These are phyloP conservation scores for Hormaphis cornu DNA, from an alignment of 1,140 invertebrate genomes.

Conservation along the genomic window DNA sequence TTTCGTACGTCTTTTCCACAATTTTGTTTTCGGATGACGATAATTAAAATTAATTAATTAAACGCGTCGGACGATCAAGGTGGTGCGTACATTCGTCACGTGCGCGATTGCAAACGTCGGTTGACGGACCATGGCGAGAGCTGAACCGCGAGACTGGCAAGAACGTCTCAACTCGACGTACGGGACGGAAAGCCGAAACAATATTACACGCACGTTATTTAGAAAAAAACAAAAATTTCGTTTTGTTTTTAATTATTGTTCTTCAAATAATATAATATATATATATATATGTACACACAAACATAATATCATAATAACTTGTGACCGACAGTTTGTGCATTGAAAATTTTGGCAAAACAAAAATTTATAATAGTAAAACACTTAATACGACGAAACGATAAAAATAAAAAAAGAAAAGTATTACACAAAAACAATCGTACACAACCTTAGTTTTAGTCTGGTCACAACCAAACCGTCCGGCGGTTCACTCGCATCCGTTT, in stretches of 20 bases:
- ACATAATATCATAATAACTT: conserved; percentile 14
- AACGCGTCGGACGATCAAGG: too few relatives aligned
- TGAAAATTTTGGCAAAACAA: conserved; percentile 22
- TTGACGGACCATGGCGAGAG: too few relatives aligned
- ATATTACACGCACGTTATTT: background rate
- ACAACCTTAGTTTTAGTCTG: conserved; percentile 18
- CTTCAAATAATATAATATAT: conserved; percentile 15
- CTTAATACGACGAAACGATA: background rate
- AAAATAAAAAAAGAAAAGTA: background rate
- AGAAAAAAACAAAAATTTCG: conserved; percentile 27
- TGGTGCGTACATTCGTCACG: too few relatives aligned
- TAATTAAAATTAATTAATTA: too few relatives aligned
- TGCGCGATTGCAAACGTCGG: too few relatives aligned
- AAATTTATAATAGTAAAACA: background rate
- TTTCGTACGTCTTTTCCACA: too few relatives aligned
- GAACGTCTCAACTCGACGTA: too few relatives aligned
- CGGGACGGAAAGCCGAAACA: background rate
- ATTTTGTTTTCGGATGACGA: too few relatives aligned
- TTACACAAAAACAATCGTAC: conserved; percentile 2
- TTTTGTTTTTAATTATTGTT: conserved; percentile 25
- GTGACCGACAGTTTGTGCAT: conserved; percentile 27
- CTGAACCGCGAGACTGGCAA: too few relatives aligned
- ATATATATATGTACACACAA: background rate
- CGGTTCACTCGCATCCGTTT: conserved; percentile 5
- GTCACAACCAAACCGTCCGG: background rate